Conservation (phyloP, 2,888 invertebrate species). For the Agrilus cyanescens region DNA sequence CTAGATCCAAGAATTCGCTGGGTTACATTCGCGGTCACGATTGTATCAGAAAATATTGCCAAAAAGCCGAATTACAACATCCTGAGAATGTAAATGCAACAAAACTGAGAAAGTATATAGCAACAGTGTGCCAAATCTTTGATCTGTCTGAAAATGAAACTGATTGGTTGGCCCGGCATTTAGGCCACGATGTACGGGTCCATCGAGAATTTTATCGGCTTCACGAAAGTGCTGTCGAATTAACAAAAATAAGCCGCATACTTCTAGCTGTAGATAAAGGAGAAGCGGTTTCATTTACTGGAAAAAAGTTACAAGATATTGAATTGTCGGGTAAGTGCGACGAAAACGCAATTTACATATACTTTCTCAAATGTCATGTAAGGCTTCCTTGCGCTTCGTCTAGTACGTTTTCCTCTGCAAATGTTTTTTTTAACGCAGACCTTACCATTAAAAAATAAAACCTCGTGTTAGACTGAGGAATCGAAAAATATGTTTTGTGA, state of each 20-base stretch:
- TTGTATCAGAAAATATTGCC: slow-evolving; percentile 3
- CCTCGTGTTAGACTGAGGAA: too few species aligned
- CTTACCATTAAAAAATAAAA: too few species aligned
- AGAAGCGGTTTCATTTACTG: slow-evolving; percentile 13
- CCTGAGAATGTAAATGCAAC: slow-evolving; percentile 17
- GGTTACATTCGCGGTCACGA: slow-evolving; percentile 6
- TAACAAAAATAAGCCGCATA: slow-evolving; percentile 19
- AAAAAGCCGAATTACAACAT: slow-evolving; percentile 3
- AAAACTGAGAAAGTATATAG: slow-evolving; percentile 19
- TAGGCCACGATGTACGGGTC: slow-evolving; percentile 19
- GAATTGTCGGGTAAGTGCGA: slow-evolving; percentile 9
- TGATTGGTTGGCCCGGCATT: slow-evolving; percentile 19
- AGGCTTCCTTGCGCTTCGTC: too few species aligned
- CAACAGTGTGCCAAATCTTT: slow-evolving; percentile 20
- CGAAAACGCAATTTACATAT: too few species aligned
- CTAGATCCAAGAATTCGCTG: not conserved
- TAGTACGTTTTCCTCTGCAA: too few species aligned
- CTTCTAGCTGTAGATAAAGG: slow-evolving; percentile 17
- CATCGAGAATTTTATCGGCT: slow-evolving; percentile 21
- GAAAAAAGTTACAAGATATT: slow-evolving; percentile 11
- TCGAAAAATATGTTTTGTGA: too few species aligned
- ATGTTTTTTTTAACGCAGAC: too few species aligned
- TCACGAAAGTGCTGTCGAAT: slow-evolving; percentile 18
- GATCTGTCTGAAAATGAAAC: slow-evolving; percentile 18
- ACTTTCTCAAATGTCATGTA: too few species aligned